Conservation (phyloP, 1,140 invertebrate genomes). For the Hycleus cichorii region DNA sequence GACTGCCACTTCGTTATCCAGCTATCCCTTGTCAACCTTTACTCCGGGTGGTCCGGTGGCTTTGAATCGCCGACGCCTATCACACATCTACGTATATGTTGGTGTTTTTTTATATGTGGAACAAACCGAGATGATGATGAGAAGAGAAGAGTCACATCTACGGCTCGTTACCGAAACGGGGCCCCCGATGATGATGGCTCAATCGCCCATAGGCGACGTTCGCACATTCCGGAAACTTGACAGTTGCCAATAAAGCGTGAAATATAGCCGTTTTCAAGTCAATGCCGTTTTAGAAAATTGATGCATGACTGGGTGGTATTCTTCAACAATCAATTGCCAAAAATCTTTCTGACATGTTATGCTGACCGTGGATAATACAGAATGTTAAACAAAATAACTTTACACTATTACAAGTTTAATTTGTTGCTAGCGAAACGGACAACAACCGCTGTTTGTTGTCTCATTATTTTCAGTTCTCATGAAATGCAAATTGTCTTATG, state of each 20-base stretch:
- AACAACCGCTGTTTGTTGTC: no score
- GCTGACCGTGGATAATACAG: no score
- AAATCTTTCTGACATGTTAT: no score
- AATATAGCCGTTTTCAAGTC: not conserved
- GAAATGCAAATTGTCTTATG: no score
- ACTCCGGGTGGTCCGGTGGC: constrained; percentile 23
- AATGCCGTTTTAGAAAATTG: not conserved
- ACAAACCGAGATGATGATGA: no score
- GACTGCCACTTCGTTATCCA: constrained; percentile 27
- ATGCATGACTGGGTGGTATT: not conserved
- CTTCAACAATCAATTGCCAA: not conserved
- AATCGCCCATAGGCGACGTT: constrained; percentile 18
- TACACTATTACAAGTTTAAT: no score
- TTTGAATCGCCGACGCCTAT: constrained; percentile 14
- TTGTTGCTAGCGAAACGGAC: no score
- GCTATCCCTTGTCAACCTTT: constrained; percentile 26
- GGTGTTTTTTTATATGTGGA: no score
- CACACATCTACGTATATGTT: not conserved
- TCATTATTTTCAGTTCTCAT: no score
- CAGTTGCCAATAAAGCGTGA: not conserved
- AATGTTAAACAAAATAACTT: no score
- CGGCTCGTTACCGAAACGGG: constrained; percentile 25
- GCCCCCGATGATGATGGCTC: constrained; percentile 25
- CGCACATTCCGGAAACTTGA: constrained; percentile 20
- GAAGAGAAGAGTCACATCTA: not conserved